Evolutionary conservation across 2,888 invertebrate species (phyloP), one percentile per base, ranked within the genome.

Genomic region (Apodemia mormo): DNA sequence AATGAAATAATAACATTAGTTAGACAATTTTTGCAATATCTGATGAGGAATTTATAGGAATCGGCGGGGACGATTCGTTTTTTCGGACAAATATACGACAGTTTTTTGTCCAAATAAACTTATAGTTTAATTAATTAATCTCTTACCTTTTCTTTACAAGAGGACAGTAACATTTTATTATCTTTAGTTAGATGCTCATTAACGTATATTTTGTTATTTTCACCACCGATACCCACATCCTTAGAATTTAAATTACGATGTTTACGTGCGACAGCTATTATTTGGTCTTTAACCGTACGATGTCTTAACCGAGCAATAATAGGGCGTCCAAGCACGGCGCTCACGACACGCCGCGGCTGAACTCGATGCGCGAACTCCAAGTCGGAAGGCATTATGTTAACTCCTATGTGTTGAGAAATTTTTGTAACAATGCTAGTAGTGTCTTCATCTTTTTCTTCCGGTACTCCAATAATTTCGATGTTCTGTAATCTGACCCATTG

Each of bases 401-500:
- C 73, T 12, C 74, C 74, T 6, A 70, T 30, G 8, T 65, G 43
- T 37, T 64, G n/a, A 10, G 65, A 54, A 22, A 73, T n/a, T 52
- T 69, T 73, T 9, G 43, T 5, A 3, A 73, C 71, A 22, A 74
- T 37, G 22, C 49, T 71, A 7, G 33, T 5, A 1, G 70, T 68
- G n/a, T 64, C 61, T 65, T 74, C 74, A 7, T 68, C 68, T 40
- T 69, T 70, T 1, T 14, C n/a, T 49, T 74, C 73, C 0, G 71
- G 70, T 43, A 73, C 45, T 2, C 73, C 74, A 6, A 66, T 61
- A 8, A 74, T 72, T 67, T 74, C 73, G 5, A 73, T 37, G 61
- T 71, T 75, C 52, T 73, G 70, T 6, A 71, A 29, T 29, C 72
- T 54, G 9, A 69, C 73, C 73, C 70, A 73, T 68, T 74, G 69